Base-by-base conservation (phyloP, 2,113 vertebrate genomes). In the Carassius carassius region DNA sequence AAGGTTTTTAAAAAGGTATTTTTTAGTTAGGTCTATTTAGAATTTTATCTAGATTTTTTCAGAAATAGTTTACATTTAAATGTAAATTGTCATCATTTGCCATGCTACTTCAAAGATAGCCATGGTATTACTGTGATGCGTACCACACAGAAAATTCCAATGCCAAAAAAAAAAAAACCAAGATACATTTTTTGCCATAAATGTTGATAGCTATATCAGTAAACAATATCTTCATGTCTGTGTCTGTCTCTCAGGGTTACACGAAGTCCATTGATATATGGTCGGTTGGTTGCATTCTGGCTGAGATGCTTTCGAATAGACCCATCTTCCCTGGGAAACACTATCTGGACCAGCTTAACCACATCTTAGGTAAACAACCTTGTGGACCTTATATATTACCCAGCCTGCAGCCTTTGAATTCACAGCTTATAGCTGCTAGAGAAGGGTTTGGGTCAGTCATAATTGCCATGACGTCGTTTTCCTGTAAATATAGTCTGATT, bases 241-340 rank as follows among this genome's bases (percentile, higher is more conserved):
- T 47, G 2, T 47, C 44, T 41, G 1, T 49, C 25, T 86, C 87
- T 51, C 92, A 99, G 98, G 98, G 98, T 90, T 99, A 99, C 76
- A 99, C 98, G 90, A 99, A 99, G 93, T 99, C 98, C 89, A 99
- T 99, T 94, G 98, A 99, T 93, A 99, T 99, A 91, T 99, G 98
- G 98, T 99, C 98, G 51, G 98, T 99, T 78, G 98, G 98, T 86
- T 99, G 98, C 81, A 99, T 99, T 93, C 95, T 99, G 90, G 98
- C 98, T 86, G 98, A 99, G 94, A 99, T 99, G 98, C 95, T 99
- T 67, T 99, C 98, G 89, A 98, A 99, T 92, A 95, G 98, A 89
- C 98, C 97, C 35, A 99, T 98, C 93, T 99, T 99, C 88, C 98
- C 98, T 2, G 98, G 98, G 84, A 99, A 99, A 92, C 98, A 99